A percentile compares a stretch with the other conserved stretches of the same genome.
phyloP scores from a whole-genome alignment of 1,140 invertebrate species.

The Cotesia glomerata region DNA sequence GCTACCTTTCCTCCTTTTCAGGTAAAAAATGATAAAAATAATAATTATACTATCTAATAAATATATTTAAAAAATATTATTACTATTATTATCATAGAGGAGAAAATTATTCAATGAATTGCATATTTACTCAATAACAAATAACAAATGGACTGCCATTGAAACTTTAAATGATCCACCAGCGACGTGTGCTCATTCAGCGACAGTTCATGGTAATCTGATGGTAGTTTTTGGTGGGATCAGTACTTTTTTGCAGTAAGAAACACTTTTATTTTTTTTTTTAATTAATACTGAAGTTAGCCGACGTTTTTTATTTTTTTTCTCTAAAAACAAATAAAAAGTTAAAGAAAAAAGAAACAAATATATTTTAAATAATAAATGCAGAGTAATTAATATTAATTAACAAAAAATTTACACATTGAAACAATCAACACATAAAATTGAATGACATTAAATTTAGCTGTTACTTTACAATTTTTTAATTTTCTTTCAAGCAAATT shows the following conservation, averaged over 20 bases:
- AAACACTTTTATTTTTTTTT: constrained; percentile 9
- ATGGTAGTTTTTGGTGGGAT: constrained; percentile 94
- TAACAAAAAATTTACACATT: no score
- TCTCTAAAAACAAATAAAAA: no score
- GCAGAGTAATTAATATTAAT: no score
- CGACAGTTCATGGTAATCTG: constrained; percentile 80
- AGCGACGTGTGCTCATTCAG: constrained; percentile 91
- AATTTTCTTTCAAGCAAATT: no score
- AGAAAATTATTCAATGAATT: constrained; percentile 91
- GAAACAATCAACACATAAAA: no score
- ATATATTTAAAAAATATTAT: not conserved
- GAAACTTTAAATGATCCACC: constrained; percentile 71
- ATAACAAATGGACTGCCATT: constrained; percentile 84
- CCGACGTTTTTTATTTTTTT: no score
- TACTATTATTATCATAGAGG: constrained; percentile 51
- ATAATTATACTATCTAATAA: not conserved
- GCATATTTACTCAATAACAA: constrained; percentile 84
- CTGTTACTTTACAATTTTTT: no score
- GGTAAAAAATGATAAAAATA: constrained; percentile 51
- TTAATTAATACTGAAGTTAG: no score
- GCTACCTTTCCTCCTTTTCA: constrained; percentile 90
- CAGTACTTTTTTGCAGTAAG: constrained; percentile 47
- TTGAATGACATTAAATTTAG: no score
- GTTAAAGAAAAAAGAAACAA: no score
- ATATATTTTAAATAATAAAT: no score